Conservation (phyloP, 2,797 vertebrate genomes). For the Lacerta viridis region DNA sequence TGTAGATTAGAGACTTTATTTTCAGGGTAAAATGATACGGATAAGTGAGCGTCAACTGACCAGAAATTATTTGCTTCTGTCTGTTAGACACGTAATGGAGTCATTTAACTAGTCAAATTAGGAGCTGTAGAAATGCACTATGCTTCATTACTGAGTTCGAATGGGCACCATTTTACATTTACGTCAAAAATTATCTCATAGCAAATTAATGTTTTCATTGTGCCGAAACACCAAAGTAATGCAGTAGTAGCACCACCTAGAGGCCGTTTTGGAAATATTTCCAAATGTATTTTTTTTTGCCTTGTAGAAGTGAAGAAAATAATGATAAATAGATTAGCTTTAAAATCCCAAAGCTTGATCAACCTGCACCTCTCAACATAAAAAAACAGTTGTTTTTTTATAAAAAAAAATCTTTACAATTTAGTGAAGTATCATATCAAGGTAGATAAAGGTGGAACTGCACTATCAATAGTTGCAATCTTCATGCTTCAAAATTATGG, state of each 20-base stretch:
- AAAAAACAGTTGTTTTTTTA: neutral
- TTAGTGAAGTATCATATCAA: accelerated
- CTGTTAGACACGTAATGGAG: slow-evolving; percentile 99
- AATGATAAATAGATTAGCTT: slow-evolving; percentile 25
- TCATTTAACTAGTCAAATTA: slow-evolving; percentile 99
- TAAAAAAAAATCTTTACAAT: neutral
- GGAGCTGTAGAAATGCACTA: slow-evolving; percentile 98
- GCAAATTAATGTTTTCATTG: slow-evolving; percentile 99
- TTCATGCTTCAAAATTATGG: neutral
- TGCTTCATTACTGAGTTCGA: slow-evolving; percentile 99
- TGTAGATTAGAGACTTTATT: slow-evolving; percentile 92
- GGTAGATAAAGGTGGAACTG: neutral
- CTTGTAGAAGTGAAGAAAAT: neutral
- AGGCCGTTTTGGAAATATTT: slow-evolving; percentile 69
- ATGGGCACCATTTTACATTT: slow-evolving; percentile 98
- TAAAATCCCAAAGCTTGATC: slow-evolving; percentile 11
- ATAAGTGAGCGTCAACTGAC: slow-evolving; percentile 99
- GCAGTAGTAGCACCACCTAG: slow-evolving; percentile 96
- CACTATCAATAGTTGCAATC: neutral
- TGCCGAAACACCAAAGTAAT: slow-evolving; percentile 80
- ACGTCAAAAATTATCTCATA: slow-evolving; percentile 99
- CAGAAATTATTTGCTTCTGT: slow-evolving; percentile 99
- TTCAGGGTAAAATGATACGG: slow-evolving; percentile 96
- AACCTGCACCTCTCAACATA: slow-evolving; percentile 1
- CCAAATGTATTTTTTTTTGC: neutral